Conservation (phyloP, 2,888 invertebrate genomes). For the Buathra laborator region DNA sequence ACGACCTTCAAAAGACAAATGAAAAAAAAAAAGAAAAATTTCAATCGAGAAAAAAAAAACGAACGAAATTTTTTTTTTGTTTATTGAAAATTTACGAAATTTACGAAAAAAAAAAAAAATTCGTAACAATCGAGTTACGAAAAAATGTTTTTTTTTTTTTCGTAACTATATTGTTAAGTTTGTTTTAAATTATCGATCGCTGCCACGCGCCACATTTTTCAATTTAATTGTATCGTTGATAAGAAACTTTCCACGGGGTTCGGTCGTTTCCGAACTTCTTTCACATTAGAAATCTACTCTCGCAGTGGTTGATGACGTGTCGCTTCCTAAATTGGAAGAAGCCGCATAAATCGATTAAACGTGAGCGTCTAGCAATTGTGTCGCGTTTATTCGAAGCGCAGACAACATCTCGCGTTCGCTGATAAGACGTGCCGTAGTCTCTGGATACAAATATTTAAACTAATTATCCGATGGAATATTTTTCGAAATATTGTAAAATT, state of each 20-base stretch:
- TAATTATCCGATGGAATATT: neutral
- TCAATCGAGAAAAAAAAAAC: too few relatives aligned
- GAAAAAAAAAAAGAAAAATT: too few relatives aligned
- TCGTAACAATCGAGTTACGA: too few relatives aligned
- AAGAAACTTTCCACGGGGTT: conserved; percentile 12
- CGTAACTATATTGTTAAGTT: too few relatives aligned
- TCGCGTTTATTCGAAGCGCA: neutral
- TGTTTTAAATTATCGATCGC: too few relatives aligned
- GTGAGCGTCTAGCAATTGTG: conserved; percentile 13
- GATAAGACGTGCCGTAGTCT: neutral
- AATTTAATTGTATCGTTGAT: neutral
- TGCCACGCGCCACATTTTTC: too few relatives aligned
- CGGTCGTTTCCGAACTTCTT: neutral
- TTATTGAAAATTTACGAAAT: too few relatives aligned
- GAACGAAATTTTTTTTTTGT: neutral
- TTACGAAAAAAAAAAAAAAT: too few relatives aligned
- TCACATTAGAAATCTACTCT: neutral
- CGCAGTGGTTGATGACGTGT: neutral
- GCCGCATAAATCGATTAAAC: conserved; percentile 37
- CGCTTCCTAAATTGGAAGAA: conserved; percentile 48
- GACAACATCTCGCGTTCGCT: neutral
- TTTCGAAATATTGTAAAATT: neutral
- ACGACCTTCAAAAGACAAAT: neutral
- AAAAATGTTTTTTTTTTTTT: too few relatives aligned
- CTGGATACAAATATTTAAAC: neutral